Evolutionary conservation across 1,140 invertebrate genomes (phyloP).

Genomic region (Pseudomyrmex flavicornis): DNA sequence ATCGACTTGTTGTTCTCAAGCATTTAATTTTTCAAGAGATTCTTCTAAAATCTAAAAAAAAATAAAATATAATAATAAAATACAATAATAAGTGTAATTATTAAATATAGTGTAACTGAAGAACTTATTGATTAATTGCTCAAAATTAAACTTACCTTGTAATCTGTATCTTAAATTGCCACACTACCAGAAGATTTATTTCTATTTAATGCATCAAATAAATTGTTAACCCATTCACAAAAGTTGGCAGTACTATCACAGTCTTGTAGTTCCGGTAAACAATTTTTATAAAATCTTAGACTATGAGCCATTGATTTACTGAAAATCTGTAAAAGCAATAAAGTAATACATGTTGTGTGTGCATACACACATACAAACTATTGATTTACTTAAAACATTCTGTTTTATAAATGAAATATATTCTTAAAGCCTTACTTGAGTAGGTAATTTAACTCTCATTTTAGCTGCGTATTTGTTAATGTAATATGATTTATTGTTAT

Average conservation of each 20-base stretch:
- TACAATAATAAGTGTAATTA: too few relatives aligned
- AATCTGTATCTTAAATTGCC: background rate
- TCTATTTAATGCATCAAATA: slow-evolving; percentile 6
- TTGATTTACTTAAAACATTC: too few relatives aligned
- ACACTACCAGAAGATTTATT: background rate
- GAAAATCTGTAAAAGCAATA: background rate
- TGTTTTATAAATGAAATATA: background rate
- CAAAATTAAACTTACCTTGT: background rate
- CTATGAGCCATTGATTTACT: slow-evolving; percentile 1
- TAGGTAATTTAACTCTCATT: slow-evolving; percentile 10
- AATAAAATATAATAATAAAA: too few relatives aligned
- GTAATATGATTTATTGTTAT: background rate
- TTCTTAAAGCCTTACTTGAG: background rate
- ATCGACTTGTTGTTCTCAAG: too few relatives aligned
- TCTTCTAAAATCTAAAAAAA: too few relatives aligned
- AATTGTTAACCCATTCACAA: slow-evolving; percentile 12
- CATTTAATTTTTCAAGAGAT: too few relatives aligned
- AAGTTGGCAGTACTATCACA: slow-evolving; percentile 10
- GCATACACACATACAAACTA: too few relatives aligned
- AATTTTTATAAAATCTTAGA: background rate
- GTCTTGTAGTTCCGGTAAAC: background rate
- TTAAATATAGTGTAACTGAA: too few relatives aligned
- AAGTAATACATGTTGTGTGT: too few relatives aligned
- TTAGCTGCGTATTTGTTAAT: background rate
- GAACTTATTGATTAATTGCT: too few relatives aligned